Evolutionary conservation across 2,113 vertebrate species (phyloP).

Genomic region (Ptychochromis oligacanthus): DNA sequence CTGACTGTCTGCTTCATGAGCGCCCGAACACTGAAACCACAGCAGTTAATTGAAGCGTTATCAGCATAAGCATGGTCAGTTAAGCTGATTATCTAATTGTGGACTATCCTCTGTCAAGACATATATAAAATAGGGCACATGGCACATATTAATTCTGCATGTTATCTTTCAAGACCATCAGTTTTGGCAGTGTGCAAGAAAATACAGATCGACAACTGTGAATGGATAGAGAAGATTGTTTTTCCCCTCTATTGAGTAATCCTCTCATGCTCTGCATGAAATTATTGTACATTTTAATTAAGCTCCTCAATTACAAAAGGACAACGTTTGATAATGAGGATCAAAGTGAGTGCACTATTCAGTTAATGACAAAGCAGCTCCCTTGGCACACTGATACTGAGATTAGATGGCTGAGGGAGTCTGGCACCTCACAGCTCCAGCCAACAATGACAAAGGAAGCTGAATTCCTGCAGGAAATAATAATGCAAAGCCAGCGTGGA

Average conservation of each 20-base stretch:
- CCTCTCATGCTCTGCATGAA: background rate
- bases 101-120: conserved; percentile 14
- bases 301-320: conserved; percentile 22
- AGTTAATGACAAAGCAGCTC: conserved; percentile 22
- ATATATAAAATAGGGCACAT: background rate
- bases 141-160: background rate
- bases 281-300: conserved; percentile 14
- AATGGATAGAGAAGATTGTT: background rate
- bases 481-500: background rate
- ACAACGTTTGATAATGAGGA: conserved; percentile 18
- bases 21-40: conserved; percentile 17
- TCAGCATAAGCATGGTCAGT: conserved; percentile 36
- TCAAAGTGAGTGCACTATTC: conserved; percentile 24
- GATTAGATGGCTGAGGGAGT: conserved; percentile 41
- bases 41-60: conserved; percentile 65
- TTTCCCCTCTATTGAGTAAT: background rate
- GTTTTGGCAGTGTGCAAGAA: background rate
- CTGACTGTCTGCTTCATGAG: conserved; percentile 42
- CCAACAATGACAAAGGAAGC: conserved; percentile 14
- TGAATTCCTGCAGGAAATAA: conserved; percentile 38
- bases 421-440: conserved; percentile 28
- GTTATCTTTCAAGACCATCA: background rate
- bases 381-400: conserved; percentile 10
- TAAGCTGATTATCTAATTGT: conserved; percentile 60
- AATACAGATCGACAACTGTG: background rate